Evolutionary conservation across 2,797 vertebrate species (phyloP).

Genomic region (Nothura maculosa): DNA sequence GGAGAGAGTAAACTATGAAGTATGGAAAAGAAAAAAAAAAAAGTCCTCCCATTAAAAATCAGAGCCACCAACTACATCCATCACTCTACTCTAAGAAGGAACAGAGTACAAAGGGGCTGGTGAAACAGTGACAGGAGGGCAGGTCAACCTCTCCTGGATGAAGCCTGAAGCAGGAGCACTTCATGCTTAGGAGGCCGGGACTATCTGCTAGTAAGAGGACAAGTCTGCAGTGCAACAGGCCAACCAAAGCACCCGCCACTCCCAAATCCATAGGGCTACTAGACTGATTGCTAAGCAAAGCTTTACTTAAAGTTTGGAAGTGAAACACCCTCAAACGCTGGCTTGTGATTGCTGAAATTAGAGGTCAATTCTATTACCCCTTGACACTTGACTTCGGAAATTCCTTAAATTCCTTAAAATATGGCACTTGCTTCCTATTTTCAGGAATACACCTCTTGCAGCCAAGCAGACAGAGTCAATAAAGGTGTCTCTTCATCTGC

Average conservation of each 20-base stretch:
- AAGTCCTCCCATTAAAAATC: background rate
- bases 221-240: background rate
- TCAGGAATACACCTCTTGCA: conserved; percentile 14
- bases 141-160: background rate
- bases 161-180: background rate
- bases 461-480: conserved; percentile 45
- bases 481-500: conserved; percentile 61
- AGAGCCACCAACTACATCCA: background rate
- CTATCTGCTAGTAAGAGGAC: background rate
- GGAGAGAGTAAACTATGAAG: background rate
- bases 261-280: conserved; percentile 27
- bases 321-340: conserved; percentile 59
- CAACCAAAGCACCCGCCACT: background rate
- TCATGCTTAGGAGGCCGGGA: background rate
- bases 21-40: conserved; percentile 14
- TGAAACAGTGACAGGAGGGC: background rate
- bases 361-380: conserved; percentile 73
- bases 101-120: background rate
- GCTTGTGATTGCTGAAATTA: conserved; percentile 68
- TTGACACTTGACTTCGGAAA: conserved; percentile 68
- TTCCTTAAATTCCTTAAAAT: conserved; percentile 73
- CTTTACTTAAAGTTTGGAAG: conserved; percentile 74
- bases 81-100: background rate
- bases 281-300: conserved; percentile 69
- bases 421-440: conserved; percentile 50